Percentiles rank a stretch among this genome's conserved stretches.
These are phyloP conservation scores for Rhogogaster chlorosoma DNA, from an alignment of 2,888 invertebrate genomes.

Conservation along the genomic window DNA sequence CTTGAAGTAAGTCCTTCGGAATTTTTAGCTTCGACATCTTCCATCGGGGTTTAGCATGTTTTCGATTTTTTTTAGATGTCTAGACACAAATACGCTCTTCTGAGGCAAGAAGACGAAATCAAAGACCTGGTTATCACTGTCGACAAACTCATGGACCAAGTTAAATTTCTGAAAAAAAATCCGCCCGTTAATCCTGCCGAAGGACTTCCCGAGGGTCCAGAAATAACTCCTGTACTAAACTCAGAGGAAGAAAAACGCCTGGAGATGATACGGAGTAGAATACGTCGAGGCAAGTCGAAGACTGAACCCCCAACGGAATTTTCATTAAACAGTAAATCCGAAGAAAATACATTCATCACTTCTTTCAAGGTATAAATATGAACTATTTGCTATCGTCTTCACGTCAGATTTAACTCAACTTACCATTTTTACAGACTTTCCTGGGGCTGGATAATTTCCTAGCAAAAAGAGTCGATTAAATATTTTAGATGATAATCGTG, in stretches of 20 bases:
- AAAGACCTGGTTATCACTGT: constrained; percentile 38
- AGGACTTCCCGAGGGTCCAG: constrained; percentile 44
- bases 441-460: constrained; percentile 32
- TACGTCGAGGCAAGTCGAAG: background rate
- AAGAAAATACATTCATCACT: constrained; percentile 10
- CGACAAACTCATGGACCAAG: constrained; percentile 24
- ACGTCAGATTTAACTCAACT: background rate
- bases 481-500: background rate
- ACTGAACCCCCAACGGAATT: background rate
- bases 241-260: constrained; percentile 41
- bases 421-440: constrained; percentile 27
- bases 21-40: background rate
- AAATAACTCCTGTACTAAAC: background rate
- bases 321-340: background rate
- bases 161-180: background rate
- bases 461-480: constrained; percentile 4
- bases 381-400: background rate
- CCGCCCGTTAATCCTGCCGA: constrained; percentile 13
- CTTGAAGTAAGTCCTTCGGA: background rate
- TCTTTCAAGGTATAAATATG: constrained; percentile 9
- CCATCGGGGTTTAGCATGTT: background rate
- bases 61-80: constrained; percentile 16
- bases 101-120: constrained; percentile 49
- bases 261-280: constrained; percentile 27
- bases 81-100: constrained; percentile 45